Percentiles rank a stretch among this genome's conserved stretches.
Conservation (phyloP, 2,888 invertebrate genomes). For the Mimas tiliae region DNA sequence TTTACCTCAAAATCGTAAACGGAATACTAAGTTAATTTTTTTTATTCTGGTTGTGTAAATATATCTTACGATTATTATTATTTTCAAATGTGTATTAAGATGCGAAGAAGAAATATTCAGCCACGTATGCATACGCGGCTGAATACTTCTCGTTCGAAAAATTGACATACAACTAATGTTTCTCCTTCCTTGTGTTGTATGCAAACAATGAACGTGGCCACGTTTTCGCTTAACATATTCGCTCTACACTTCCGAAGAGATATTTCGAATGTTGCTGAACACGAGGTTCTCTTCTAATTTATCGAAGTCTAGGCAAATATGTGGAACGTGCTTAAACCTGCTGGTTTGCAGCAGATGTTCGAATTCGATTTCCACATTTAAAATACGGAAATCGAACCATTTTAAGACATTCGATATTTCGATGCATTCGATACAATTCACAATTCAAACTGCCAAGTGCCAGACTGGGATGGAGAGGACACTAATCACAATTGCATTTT, state of each 20-base stretch:
- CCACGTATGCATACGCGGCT: neutral
- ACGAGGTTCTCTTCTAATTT: neutral
- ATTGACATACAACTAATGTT: neutral
- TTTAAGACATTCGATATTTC: neutral
- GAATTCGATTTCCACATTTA: constrained; percentile 3
- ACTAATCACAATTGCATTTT: too few species aligned
- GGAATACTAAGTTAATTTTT: too few species aligned
- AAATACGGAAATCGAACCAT: neutral
- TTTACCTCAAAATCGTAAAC: too few species aligned
- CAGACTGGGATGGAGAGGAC: too few species aligned
- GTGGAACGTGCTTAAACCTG: neutral
- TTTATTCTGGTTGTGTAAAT: too few species aligned
- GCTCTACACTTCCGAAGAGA: neutral
- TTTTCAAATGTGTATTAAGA: neutral
- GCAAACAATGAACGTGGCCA: constrained; percentile 3
- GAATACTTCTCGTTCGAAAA: too few species aligned
- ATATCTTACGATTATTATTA: neutral
- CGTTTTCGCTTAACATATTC: neutral
- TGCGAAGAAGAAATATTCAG: neutral
- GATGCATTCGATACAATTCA: neutral
- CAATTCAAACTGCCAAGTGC: neutral
- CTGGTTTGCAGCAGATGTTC: neutral
- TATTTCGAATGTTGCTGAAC: neutral
- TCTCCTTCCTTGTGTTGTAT: neutral
- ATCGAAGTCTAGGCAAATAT: neutral